Evolutionary conservation across 2,888 invertebrate genomes (phyloP).

Genomic region (Stenurella melanura): DNA sequence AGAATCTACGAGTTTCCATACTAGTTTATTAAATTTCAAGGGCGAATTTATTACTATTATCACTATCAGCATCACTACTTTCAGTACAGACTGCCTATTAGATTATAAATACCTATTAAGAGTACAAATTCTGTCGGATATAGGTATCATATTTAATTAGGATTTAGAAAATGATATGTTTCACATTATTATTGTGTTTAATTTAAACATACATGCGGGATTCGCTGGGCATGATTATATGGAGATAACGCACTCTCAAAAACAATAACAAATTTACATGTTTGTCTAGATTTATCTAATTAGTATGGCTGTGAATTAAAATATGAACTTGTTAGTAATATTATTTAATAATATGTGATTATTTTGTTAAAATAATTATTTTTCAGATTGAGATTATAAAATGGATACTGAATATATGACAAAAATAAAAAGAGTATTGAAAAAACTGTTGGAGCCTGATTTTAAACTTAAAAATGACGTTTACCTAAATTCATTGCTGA

Average conservation of each 20-base stretch:
- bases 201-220: background rate
- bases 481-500: constrained; percentile 80
- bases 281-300: constrained; percentile 2
- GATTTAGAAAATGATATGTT: background rate
- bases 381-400: constrained; percentile 36
- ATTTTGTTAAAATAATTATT: background rate
- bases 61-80: constrained; percentile 12
- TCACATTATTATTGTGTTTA: background rate
- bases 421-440: constrained; percentile 77
- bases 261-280: constrained; percentile 2
- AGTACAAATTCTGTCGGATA: background rate
- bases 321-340: background rate
- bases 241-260: background rate
- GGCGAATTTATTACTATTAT: constrained; percentile 2
- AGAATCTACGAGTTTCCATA: constrained; percentile 7
- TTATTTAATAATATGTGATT: background rate
- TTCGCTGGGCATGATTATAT: background rate
- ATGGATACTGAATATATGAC: constrained; percentile 66
- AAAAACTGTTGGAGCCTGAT: constrained; percentile 76
- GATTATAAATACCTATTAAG: background rate
- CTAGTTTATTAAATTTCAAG: constrained; percentile 28
- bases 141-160: background rate
- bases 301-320: background rate
- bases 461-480: constrained; percentile 79
- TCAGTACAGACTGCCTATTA: background rate